Conservation (phyloP, 1,140 invertebrate genomes). For the Phthorimaea operculella region DNA sequence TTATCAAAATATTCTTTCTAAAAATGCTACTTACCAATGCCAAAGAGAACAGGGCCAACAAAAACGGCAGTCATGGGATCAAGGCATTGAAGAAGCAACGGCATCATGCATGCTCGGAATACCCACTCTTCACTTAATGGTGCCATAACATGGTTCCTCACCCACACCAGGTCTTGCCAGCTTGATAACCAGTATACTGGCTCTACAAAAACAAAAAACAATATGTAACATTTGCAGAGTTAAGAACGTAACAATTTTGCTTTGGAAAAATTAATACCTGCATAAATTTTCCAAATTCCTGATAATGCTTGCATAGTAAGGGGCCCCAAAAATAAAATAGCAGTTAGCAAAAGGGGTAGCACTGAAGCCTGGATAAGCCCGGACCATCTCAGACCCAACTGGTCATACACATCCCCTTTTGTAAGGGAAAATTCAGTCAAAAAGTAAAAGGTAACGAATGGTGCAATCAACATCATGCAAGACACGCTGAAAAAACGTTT, state of each 20-base stretch:
- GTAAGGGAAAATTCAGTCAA: conserved; percentile 71
- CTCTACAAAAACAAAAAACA: conserved; percentile 65
- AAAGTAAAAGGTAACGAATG: conserved; percentile 78
- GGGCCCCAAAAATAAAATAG: conserved; percentile 87
- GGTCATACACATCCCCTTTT: conserved; percentile 74
- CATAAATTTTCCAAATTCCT: conserved; percentile 76
- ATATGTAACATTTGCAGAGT: background rate
- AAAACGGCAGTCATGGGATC: conserved; percentile 81
- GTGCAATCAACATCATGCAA: conserved; percentile 82
- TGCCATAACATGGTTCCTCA: conserved; percentile 90
- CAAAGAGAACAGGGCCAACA: conserved; percentile 92
- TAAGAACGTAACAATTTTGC: background rate
- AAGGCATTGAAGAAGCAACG: conserved; percentile 86
- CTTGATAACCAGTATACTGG: conserved; percentile 79
- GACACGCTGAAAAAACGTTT: conserved; percentile 87
- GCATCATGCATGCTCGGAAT: conserved; percentile 94
- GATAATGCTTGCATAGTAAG: conserved; percentile 77
- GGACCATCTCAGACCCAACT: conserved; percentile 79
- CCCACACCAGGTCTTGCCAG: conserved; percentile 82
- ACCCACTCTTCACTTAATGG: conserved; percentile 96
- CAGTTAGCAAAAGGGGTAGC: conserved; percentile 84
- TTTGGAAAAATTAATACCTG: conserved; percentile 65
- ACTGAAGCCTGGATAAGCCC: conserved; percentile 80
- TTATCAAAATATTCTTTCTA: background rate
- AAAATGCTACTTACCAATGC: conserved; percentile 73